Percentiles rank a stretch among this genome's conserved stretches.
These are phyloP conservation scores for Petrocephalus microphthalmus DNA, from an alignment of 2,113 vertebrate species.

Conservation along the genomic window DNA sequence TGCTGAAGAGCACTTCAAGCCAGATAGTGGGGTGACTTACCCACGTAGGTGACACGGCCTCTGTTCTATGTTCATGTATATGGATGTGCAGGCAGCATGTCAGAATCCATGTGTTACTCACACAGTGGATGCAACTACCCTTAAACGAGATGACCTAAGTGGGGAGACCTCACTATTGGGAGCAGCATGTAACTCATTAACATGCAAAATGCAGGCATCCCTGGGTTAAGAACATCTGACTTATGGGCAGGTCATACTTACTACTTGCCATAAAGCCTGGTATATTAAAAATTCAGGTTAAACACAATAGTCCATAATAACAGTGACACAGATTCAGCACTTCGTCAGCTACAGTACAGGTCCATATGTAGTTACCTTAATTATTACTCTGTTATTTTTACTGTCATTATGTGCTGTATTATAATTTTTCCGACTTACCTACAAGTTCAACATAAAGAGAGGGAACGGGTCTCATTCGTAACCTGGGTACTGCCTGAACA, in stretches of 20 bases:
- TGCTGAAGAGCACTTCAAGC: constrained; percentile 1
- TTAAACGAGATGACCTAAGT: background rate
- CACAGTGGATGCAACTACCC: background rate
- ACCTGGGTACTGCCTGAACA: background rate
- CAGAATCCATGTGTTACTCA: background rate
- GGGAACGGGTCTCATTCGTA: background rate
- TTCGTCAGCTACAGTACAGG: background rate
- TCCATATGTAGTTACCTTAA: background rate
- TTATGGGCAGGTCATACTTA: background rate
- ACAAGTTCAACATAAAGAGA: background rate
- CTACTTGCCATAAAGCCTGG: background rate
- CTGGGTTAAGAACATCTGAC: background rate
- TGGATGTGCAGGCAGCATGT: background rate
- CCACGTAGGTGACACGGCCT: background rate
- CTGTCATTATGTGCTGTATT: background rate
- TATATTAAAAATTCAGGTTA: background rate
- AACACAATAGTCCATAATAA: background rate
- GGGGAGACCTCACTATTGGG: background rate
- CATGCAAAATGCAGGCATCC: background rate
- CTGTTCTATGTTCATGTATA: background rate
- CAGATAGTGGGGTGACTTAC: constrained; percentile 16
- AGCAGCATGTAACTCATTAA: background rate
- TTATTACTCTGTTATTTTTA: background rate
- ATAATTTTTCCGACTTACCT: background rate
- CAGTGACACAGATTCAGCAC: background rate